Percentiles rank a stretch among this genome's conserved stretches.
phyloP scores from a whole-genome alignment of 1,140 invertebrate species.

The Zaprionus lachaisei region DNA sequence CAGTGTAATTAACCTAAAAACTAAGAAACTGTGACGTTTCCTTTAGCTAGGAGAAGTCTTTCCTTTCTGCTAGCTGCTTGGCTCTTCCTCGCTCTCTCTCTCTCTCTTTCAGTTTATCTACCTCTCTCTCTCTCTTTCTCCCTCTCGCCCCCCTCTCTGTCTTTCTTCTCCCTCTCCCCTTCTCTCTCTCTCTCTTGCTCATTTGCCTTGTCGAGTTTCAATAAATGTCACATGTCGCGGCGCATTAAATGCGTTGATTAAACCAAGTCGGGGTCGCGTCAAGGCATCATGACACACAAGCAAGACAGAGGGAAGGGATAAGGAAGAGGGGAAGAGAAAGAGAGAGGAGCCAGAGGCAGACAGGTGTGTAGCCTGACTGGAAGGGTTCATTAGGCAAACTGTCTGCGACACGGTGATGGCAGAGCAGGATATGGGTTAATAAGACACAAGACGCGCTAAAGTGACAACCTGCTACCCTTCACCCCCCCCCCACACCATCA shows the following conservation, averaged over 20 bases:
- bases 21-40: conserved; percentile 18
- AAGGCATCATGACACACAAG: conserved; percentile 20
- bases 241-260: conserved; percentile 73
- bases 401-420: conserved; percentile 50
- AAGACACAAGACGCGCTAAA: conserved; percentile 64
- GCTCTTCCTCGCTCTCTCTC: not conserved
- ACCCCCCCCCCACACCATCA: too few relatives aligned
- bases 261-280: conserved; percentile 51
- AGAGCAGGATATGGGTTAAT: conserved; percentile 74
- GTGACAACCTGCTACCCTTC: conserved; percentile 33
- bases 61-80: conserved; percentile 11
- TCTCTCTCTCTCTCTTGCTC: not conserved
- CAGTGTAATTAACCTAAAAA: conserved; percentile 6
- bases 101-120: not conserved
- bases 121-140: not conserved
- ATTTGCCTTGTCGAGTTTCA: conserved; percentile 62
- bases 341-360: conserved; percentile 5
- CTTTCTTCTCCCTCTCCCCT: not conserved
- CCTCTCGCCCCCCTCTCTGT: too few relatives aligned
- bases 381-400: conserved; percentile 74
- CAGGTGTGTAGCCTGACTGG: conserved; percentile 34
- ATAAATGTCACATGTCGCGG: conserved; percentile 74
- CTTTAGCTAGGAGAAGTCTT: conserved; percentile 23
- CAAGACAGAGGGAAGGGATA: not conserved
- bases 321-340: conserved; percentile 1